Evolutionary conservation across 2,113 vertebrate species (phyloP), one percentile per base, ranked within the genome.

Genomic region (Argyrosomus japonicus): DNA sequence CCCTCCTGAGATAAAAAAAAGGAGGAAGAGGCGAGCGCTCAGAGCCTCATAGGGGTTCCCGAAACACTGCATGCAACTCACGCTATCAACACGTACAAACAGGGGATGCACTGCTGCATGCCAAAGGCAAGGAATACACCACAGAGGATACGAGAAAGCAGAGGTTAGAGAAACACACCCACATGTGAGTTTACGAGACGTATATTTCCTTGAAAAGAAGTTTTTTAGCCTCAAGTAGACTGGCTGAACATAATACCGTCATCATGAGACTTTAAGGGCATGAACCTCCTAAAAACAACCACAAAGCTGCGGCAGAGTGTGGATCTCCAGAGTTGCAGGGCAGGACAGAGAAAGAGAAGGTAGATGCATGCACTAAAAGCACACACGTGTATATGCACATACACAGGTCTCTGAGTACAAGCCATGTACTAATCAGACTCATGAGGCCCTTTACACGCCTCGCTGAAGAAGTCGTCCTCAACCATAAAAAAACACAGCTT

Each of bases 401-500:
- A 36, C 23, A 27, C 23, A 21, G 19, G 15, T 50, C 51, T 75
- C 57, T 21, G 40, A 3, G 23, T 43, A 75, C 23, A 8, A 75
- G 72, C 14, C 0, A 40, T 78, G 47, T 68, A 67, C 86, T 90
- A 88, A 90, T 92, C 83, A 90, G 79, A 80, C 87, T 89, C 88
- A 83, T 79, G 85, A 88, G 89, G 82, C 75, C 58, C 77, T 83
- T 91, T 79, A 91, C 68, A 77, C 11, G 75, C 56, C 81, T 78
- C 53, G 65, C 43, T 82, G 50, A 77, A 71, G 73, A 75, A 80
- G 60, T 67, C 47, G 15, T 82, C 83, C 67, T 72, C 50, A 50
- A 21, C 27, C 73, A 75, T 81, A 57, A 71, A 56, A 84, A 81
- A 32, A 85, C 87, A 63, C 18, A 47, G 51, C 17, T 77, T 40